phyloP scores from a whole-genome alignment of 2,888 invertebrate genomes.

The Idaea straminata region DNA sequence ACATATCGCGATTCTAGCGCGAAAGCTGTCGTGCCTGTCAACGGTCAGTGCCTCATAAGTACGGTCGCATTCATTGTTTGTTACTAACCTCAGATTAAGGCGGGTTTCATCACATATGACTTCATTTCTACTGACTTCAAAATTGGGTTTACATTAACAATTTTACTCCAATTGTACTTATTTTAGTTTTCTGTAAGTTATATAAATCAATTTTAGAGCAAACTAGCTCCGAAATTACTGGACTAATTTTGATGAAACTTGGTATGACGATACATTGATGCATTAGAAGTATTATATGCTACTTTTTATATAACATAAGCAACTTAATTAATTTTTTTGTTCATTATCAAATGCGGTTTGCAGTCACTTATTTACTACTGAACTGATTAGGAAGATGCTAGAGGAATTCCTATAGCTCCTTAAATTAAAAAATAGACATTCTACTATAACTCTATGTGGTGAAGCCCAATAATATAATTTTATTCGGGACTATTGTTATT shows the following conservation, averaged over 20 bases:
- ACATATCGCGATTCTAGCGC: slow-evolving; percentile 98
- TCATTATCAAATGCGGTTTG: neutral
- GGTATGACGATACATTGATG: too few relatives aligned
- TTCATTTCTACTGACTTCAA: neutral
- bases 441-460: neutral
- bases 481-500: neutral
- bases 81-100: slow-evolving; percentile 50
- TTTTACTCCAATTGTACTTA: too few relatives aligned
- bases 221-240: too few relatives aligned
- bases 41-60: slow-evolving; percentile 86
- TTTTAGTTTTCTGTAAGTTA: too few relatives aligned
- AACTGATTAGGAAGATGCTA: neutral
- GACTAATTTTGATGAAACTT: too few relatives aligned
- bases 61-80: slow-evolving; percentile 77
- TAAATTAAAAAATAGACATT: too few relatives aligned
- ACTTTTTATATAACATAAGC: too few relatives aligned
- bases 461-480: neutral
- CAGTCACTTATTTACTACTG: neutral
- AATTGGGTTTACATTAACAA: too few relatives aligned
- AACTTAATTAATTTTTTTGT: too few relatives aligned
- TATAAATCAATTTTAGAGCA: too few relatives aligned
- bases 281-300: too few relatives aligned
- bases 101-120: neutral
- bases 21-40: slow-evolving; percentile 89
- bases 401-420: neutral